Conservation (phyloP, 2,113 vertebrate genomes). For the Butorides virescens region DNA sequence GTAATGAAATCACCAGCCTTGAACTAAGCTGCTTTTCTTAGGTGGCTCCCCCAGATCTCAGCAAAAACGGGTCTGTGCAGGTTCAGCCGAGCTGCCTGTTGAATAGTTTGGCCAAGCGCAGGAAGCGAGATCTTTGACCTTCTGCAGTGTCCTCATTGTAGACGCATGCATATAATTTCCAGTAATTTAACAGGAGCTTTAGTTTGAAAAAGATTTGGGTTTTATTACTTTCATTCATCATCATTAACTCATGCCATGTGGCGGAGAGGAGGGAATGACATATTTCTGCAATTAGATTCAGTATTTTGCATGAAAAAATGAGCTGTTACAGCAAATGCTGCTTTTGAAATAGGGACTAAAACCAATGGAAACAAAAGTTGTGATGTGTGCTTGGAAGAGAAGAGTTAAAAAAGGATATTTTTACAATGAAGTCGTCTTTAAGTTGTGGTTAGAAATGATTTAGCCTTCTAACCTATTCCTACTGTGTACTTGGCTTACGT, state of each 20-base stretch:
- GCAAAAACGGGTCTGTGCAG: background rate
- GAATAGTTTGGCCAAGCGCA: constrained; percentile 59
- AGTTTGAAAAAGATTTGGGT: constrained; percentile 72
- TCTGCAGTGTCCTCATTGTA: constrained; percentile 66
- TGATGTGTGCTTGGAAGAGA: constrained; percentile 40
- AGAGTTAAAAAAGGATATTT: constrained; percentile 59
- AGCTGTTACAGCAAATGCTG: constrained; percentile 61
- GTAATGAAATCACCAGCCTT: constrained; percentile 56
- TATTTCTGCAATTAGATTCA: constrained; percentile 74
- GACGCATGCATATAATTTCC: constrained; percentile 68
- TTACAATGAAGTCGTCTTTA: constrained; percentile 59
- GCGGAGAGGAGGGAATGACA: constrained; percentile 46
- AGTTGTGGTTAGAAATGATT: constrained; percentile 37
- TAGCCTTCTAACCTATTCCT: constrained; percentile 48
- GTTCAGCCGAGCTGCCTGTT: constrained; percentile 47
- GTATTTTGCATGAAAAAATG: constrained; percentile 70
- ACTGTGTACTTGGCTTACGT: constrained; percentile 11
- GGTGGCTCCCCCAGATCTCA: constrained; percentile 27
- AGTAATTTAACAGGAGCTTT: constrained; percentile 72
- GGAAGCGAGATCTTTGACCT: constrained; percentile 71
- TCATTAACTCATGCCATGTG: constrained; percentile 71
- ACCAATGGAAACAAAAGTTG: constrained; percentile 45
- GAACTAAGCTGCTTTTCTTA: constrained; percentile 36
- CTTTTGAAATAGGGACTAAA: constrained; percentile 38
- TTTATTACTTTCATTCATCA: constrained; percentile 78